Evolutionary conservation across 1,140 invertebrate species (phyloP), one percentile per base, ranked within the genome.

Genomic region (Maniola jurtina): DNA sequence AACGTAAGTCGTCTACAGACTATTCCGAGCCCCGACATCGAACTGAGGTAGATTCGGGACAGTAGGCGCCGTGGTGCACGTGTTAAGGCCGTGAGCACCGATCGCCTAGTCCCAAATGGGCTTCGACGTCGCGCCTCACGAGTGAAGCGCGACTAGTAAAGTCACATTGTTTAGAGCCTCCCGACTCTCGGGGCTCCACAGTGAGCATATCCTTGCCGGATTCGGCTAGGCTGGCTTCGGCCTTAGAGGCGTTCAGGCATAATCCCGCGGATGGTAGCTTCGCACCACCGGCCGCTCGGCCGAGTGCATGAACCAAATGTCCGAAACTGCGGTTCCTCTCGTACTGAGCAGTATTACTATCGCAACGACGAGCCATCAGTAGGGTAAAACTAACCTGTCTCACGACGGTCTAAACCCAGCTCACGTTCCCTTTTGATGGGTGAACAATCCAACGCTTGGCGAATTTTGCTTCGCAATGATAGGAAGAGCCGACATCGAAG

Each of bases 391-490:
- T 94, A 94, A 94, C 93, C 93, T 95, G 93, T 94, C 93, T 94
- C 93, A 94, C 93, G 94, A 94, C 93, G 93, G 94, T 95, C 94
- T 95, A 95, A 95, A 94, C 94, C 94, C 93, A 95, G 94, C 94
- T 95, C 94, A 95, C 87, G 89, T 91, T 91, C 93, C 93, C 94
- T 95, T 92, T 94, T 93, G 87, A 93, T 50, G 47, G 94, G 93
- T 95, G 94, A 95, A 95, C 93, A 96, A 95, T 95, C 94, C 94
- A 93, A 95, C 94, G 92, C 94, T 95, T 95, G 93, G 94, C 92
- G 93, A 95, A 95, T 95, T 95, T 93, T 95, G 94, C 94, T 95
- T 95, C 93, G 92, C 94, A 95, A 95, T 95, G 94, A 95, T 95
- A 95, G 94, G 94, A 95, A 95, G 94, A 95, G 94, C 94, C 94